Evolutionary conservation across 2,797 vertebrate genomes (phyloP).

Genomic region (Carapus acus): DNA sequence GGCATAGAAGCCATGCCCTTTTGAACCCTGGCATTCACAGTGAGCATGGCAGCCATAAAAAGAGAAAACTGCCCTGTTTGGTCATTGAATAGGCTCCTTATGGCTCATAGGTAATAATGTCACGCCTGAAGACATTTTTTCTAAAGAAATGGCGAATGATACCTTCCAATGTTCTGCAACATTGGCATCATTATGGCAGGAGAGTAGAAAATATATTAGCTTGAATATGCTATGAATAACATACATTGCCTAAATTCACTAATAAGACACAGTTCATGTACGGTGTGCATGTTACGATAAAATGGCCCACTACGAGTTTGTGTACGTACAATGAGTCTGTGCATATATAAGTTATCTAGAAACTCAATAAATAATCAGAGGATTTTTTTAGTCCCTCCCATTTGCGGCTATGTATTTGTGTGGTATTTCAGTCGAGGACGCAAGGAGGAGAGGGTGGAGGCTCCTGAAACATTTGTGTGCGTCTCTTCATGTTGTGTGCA

Average conservation of each 20-base stretch:
- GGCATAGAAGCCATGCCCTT: conserved; percentile 73
- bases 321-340: not conserved
- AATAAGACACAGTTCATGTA: conserved; percentile 67
- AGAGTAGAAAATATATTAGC: conserved; percentile 66
- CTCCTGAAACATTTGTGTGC: too few species aligned
- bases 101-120: conserved; percentile 72
- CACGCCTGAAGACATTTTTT: conserved; percentile 66
- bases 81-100: conserved; percentile 71
- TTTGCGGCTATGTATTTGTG: too few species aligned
- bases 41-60: conserved; percentile 70
- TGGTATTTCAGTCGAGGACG: too few species aligned
- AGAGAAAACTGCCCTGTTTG: conserved; percentile 65
- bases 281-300: conserved; percentile 51
- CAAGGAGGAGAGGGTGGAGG: too few species aligned
- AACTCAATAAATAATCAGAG: too few species aligned
- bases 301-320: not conserved
- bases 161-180: conserved; percentile 70
- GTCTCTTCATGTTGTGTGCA: too few species aligned
- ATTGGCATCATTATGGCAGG: conserved; percentile 69
- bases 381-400: too few species aligned
- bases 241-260: conserved; percentile 71
- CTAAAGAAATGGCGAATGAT: conserved; percentile 65
- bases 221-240: conserved; percentile 72
- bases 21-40: conserved; percentile 70
- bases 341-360: not conserved